Base-by-base conservation (phyloP, 2,888 invertebrate genomes). In the Brachypalpus laphriformis region DNA sequence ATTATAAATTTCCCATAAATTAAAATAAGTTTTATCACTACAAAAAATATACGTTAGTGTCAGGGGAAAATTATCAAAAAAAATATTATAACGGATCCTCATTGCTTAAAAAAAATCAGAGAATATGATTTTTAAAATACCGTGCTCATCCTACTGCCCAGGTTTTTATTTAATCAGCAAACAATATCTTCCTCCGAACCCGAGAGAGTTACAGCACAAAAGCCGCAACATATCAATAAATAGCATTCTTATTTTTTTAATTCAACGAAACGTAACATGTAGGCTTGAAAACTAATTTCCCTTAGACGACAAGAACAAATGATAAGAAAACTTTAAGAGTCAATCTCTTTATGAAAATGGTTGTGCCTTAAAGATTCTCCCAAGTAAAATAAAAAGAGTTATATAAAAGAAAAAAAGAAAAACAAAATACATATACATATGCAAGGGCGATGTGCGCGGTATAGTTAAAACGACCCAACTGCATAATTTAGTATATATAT, bases 321-420 rank as follows among this genome's bases (percentile, higher is more conserved):
- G 16, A 28, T 20, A 42, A 65, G 51, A 71, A 71, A 70, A 78
- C 63, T 37, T 78, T 71, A 78, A 71, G 70, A 71, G 70, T 63
- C 71, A 57, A 78, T 71, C 47, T 71, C 63, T 63, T 71, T 22
- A 22, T 61, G 28, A 63, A 70, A 65, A 78, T 78, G 78, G 78
- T 71, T 78, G 78, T 78, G 78, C 78, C 78, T 78, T 78, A 78
- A 78, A 71, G 65, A 78, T 47, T 65, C 25, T 61, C 78, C 71
- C 71, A 63, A 56, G 8, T 54, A 54, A 54, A 61, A 45, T 51
- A 31, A 66, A 65, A 47, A 57, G 22, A 28, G 5, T 16, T 34
- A 82, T 82, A 78, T 49, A 63, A 56, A 86, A 34, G 71, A 74
- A 42, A 51, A 18, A 22, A 57, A 22, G 3, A n/a, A 7, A 16